phyloP scores from a whole-genome alignment of 35 echinoderm and acorn worm genomes.

The Stichopus chloronotus region DNA sequence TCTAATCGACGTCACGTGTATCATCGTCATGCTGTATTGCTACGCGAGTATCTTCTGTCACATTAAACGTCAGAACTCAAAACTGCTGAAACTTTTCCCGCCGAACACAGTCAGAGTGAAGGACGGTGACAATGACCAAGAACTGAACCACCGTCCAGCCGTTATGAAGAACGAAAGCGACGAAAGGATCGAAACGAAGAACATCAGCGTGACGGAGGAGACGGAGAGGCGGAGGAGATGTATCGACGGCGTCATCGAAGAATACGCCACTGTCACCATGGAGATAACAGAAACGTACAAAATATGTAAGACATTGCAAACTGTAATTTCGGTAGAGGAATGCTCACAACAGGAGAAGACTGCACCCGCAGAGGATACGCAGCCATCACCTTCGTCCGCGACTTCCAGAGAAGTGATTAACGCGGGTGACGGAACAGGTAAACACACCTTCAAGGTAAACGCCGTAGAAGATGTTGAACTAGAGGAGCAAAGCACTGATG shows the following conservation, averaged over 20 bases:
- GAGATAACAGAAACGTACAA: slow-evolving; percentile 28
- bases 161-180: slow-evolving; percentile 14
- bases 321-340: slow-evolving; percentile 1
- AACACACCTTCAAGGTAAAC: not conserved
- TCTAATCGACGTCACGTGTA: not conserved
- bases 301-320: slow-evolving; percentile 3
- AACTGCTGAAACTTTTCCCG: slow-evolving; percentile 35
- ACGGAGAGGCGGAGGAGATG: slow-evolving; percentile 5
- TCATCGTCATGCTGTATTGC: not conserved
- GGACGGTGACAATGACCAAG: not conserved
- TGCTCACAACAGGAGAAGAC: not conserved
- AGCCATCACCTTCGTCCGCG: not conserved
- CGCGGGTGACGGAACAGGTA: not conserved
- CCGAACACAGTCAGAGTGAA: not conserved
- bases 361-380: not conserved
- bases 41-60: slow-evolving; percentile 10
- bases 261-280: slow-evolving; percentile 42
- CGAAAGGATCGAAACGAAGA: slow-evolving; percentile 23
- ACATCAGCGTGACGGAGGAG: slow-evolving; percentile 12
- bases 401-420: not conserved
- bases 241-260: slow-evolving; percentile 22
- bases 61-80: not conserved
- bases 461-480: not conserved
- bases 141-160: no score
- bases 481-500: not conserved